Base-by-base conservation (phyloP, 2,797 vertebrate genomes). In the Scolopax rusticola region DNA sequence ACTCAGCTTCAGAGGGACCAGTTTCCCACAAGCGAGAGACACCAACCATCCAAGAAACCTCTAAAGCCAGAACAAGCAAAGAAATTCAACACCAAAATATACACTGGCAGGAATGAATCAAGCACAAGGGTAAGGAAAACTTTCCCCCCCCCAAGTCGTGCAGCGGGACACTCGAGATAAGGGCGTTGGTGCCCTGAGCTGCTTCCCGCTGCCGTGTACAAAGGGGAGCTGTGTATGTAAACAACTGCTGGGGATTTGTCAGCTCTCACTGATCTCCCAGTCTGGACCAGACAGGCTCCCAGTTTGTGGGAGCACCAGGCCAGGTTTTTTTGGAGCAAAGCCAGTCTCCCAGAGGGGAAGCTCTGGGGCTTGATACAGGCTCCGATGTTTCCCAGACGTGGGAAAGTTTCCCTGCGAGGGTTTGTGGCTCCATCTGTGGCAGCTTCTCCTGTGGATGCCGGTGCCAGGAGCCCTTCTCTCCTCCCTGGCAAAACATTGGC, bases 1-100 rank as follows among this genome's bases (percentile, higher is more conserved):
- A 2, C 19, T 65, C 0, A 0, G 17, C 30, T 15, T 19, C 0
- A 4, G 40, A 17, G 2, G 9, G 43, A 33, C 7, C 6, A 0
- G 18, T 0, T 59, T 54, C 40, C 57, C 0, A 1, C 11, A 12
- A 47, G 30, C 53, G 47, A 30, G n/a, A 54, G 43, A 33, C 1
- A 2, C 19, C 57, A 64, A 28, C 4, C 13, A 53, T 68, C 6
- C 25, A 33, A 21, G 75, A 81, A 6, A 18, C 7, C 5, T 25
- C 38, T 20, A 4, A 32, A 54, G 21, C 1, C 8, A 67, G 25
- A 74, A 11, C 23, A 38, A 48, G 27, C 7, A 15, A 48, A 33
- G 69, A 32, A 61, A 9, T 15, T 75, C 25, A 63, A 12, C 15
- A n/a, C 36, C 30, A 14, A 54, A 68, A 41, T 0, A 48, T 4